These are phyloP conservation scores for Chrysopa pallens DNA, from an alignment of 1,140 invertebrate genomes.

Conservation along the genomic window DNA sequence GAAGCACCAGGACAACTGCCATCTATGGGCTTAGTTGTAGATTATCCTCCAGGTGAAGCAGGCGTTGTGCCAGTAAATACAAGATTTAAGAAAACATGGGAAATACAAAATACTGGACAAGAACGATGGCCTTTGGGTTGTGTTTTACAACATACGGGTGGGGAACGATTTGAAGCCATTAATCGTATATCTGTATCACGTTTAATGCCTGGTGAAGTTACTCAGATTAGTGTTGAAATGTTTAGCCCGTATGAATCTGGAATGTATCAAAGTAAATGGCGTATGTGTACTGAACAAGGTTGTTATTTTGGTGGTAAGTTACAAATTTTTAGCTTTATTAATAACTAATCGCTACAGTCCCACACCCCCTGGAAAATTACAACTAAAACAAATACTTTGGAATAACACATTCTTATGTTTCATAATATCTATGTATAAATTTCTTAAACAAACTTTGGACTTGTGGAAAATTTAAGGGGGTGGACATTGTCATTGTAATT, in stretches of 20 bases:
- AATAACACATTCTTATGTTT: too few species aligned
- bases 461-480: too few species aligned
- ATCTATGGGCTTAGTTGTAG: slow-evolving; percentile 60
- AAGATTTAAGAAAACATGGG: slow-evolving; percentile 64
- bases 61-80: slow-evolving; percentile 56
- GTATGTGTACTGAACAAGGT: slow-evolving; percentile 59
- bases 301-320: slow-evolving; percentile 64
- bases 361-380: too few species aligned
- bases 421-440: too few species aligned
- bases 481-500: too few species aligned
- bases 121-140: slow-evolving; percentile 64
- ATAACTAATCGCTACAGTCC: too few species aligned
- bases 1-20: slow-evolving; percentile 43
- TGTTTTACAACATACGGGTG: slow-evolving; percentile 43
- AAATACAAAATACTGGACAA: slow-evolving; percentile 58
- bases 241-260: slow-evolving; percentile 46
- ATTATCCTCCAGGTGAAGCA: slow-evolving; percentile 55
- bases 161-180: slow-evolving; percentile 35
- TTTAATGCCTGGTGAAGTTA: slow-evolving; percentile 46
- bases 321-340: slow-evolving; percentile 4
- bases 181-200: slow-evolving; percentile 31
- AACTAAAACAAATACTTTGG: too few species aligned
- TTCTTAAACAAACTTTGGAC: too few species aligned
- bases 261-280: slow-evolving; percentile 67
- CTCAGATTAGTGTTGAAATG: slow-evolving; percentile 49